Evolutionary conservation across 2,888 invertebrate genomes (phyloP).

Genomic region (Philopedon plagiatum): DNA sequence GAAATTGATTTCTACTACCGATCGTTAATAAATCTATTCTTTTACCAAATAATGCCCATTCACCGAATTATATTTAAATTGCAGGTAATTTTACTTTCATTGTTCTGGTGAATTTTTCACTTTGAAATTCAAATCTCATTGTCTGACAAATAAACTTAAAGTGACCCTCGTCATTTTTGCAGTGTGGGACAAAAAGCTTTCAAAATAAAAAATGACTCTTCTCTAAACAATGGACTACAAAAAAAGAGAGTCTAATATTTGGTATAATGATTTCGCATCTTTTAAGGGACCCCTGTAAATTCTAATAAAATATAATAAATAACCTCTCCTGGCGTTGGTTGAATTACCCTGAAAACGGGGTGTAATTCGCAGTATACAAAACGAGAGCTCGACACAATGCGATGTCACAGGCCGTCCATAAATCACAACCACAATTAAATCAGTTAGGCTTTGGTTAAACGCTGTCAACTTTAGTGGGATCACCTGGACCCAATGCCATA

Average conservation of each 20-base stretch:
- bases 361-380: conserved; percentile 59
- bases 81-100: too few species aligned
- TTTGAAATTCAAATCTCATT: too few species aligned
- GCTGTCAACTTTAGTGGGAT: conserved; percentile 64
- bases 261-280: background rate
- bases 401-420: conserved; percentile 63
- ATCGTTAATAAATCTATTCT: too few species aligned
- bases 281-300: conserved; percentile 6
- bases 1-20: too few species aligned
- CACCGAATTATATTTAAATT: too few species aligned
- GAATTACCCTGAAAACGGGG: conserved; percentile 55
- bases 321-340: conserved; percentile 44
- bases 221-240: too few species aligned
- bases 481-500: conserved; percentile 61
- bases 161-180: too few species aligned
- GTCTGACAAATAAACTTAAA: too few species aligned
- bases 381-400: conserved; percentile 57
- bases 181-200: too few species aligned
- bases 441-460: conserved; percentile 65
- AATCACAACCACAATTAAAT: conserved; percentile 67
- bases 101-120: too few species aligned
- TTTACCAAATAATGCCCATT: too few species aligned
- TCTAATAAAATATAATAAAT: conserved; percentile 53
- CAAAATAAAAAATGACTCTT: too few species aligned
- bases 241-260: background rate